phyloP scores from a whole-genome alignment of 2,797 vertebrate genomes.

The Lithobates pipiens region DNA sequence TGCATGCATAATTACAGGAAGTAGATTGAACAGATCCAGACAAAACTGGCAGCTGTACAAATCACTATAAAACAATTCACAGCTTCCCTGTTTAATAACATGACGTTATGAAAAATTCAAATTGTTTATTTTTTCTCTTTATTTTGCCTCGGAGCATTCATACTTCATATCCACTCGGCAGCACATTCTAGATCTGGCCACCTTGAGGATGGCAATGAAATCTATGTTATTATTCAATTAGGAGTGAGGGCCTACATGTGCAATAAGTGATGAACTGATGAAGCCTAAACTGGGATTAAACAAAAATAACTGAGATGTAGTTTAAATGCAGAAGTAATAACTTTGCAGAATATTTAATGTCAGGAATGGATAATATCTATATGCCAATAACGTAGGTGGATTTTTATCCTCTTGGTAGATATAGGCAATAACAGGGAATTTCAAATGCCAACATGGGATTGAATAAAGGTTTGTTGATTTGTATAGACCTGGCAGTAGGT shows the following conservation, averaged over 20 bases:
- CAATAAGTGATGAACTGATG: background rate
- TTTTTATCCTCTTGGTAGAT: constrained; percentile 33
- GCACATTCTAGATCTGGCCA: constrained; percentile 11
- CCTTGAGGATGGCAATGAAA: constrained; percentile 20
- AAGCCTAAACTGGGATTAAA: constrained; percentile 7
- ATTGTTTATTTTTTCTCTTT: background rate
- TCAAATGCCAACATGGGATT: constrained; percentile 47
- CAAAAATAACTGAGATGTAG: background rate
- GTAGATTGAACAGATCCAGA: background rate
- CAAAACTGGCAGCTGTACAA: background rate
- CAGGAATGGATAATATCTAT: constrained; percentile 28
- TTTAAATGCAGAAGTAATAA: constrained; percentile 29
- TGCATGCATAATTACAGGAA: background rate
- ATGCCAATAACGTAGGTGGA: constrained; percentile 33
- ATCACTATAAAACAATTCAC: background rate
- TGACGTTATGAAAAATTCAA: constrained; percentile 17
- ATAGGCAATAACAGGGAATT: constrained; percentile 42
- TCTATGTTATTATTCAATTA: constrained; percentile 31
- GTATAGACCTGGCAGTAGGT: constrained; percentile 59
- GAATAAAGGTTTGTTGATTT: constrained; percentile 61
- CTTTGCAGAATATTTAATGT: constrained; percentile 21
- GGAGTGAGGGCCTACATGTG: background rate
- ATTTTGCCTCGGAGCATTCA: background rate
- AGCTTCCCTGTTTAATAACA: background rate
- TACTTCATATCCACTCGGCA: background rate